Conservation (phyloP, 2,888 invertebrate species). For the Meiosimyza platycephala region DNA sequence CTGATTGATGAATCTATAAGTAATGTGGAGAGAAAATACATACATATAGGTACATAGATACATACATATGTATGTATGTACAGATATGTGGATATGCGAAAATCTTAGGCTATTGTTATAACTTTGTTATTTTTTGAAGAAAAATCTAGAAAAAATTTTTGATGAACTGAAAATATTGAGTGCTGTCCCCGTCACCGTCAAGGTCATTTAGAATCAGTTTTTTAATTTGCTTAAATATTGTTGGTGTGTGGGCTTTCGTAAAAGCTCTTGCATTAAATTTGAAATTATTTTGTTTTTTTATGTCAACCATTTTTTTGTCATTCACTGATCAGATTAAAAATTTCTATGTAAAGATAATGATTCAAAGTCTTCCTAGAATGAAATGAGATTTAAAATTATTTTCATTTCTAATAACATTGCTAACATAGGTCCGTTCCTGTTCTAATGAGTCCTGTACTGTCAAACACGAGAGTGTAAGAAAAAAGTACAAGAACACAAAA, state of each 20-base stretch:
- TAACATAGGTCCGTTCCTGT: too few species aligned
- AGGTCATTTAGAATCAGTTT: conserved; percentile 6
- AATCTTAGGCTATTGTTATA: too few species aligned
- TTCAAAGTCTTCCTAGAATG: background rate
- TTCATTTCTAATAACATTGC: too few species aligned
- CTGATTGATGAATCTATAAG: background rate
- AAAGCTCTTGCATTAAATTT: conserved; percentile 15
- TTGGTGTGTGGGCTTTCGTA: conserved; percentile 15
- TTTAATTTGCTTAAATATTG: background rate
- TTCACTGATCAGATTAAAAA: conserved; percentile 10
- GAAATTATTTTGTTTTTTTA: background rate
- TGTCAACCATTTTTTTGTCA: background rate
- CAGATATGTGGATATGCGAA: too few species aligned
- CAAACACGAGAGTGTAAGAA: too few species aligned
- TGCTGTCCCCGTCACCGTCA: conserved; percentile 2
- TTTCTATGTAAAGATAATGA: background rate
- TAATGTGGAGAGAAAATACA: background rate
- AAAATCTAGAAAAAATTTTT: background rate
- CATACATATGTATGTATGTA: too few species aligned
- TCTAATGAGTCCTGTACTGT: too few species aligned
- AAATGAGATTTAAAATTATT: background rate
- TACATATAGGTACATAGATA: too few species aligned
- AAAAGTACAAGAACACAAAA: too few species aligned
- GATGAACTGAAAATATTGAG: background rate
- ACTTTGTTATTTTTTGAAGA: too few species aligned